Percentiles rank a stretch among this genome's conserved stretches.
Evolutionary conservation across 2,888 invertebrate genomes (phyloP).

Genomic region (Aphrophora alni): DNA sequence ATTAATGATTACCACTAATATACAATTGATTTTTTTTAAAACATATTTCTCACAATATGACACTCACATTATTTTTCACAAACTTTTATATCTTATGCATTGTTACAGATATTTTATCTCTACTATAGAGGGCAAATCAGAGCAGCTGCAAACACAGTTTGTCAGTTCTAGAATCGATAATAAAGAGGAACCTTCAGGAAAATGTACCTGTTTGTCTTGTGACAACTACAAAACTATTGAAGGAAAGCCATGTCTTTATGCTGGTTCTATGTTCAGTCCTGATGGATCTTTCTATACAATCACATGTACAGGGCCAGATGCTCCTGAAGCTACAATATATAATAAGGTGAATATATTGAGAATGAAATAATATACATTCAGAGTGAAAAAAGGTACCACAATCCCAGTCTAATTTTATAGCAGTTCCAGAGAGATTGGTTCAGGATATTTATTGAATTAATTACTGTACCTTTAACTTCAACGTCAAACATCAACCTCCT

Average conservation of each 20-base stretch:
- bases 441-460: no score
- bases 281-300: constrained; percentile 73
- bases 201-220: constrained; percentile 78
- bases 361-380: no score
- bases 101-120: constrained; percentile 81
- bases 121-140: constrained; percentile 75
- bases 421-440: no score
- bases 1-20: no score
- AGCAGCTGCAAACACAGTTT: constrained; percentile 81
- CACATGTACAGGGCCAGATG: constrained; percentile 82
- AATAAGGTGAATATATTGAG: constrained; percentile 63
- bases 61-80: no score
- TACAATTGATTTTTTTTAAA: no score
- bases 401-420: no score
- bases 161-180: constrained; percentile 63
- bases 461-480: no score
- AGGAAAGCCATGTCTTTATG: constrained; percentile 67
- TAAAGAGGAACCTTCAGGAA: constrained; percentile 54
- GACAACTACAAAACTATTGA: constrained; percentile 56
- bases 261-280: constrained; percentile 70
- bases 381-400: no score
- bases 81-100: no score
- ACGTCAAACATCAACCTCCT: no score
- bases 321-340: constrained; percentile 76
- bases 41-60: no score